Evolutionary conservation across 64 coral and sea anemone genomes (phyloP), one percentile per base, ranked within the genome.

Genomic region (Porites australiensis): DNA sequence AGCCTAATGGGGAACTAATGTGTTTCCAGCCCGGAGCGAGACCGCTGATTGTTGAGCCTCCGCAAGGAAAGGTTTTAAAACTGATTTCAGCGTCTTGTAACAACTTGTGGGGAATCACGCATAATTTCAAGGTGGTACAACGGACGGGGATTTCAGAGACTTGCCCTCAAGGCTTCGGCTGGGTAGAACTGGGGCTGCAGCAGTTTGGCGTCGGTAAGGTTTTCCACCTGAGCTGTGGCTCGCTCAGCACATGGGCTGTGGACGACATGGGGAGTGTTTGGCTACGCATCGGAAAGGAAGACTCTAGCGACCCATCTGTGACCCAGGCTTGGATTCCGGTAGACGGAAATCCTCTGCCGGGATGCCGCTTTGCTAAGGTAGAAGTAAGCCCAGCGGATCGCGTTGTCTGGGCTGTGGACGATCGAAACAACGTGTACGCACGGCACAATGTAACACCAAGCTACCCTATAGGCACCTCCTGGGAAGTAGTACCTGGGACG

Each of bases 331-430:
- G 98, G 98, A 58, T 99, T 50, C 88, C 95, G 21, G 88, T 99
- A 0, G 91, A 94, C 43, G 91, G 94, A 0, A 88, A 77, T 48
- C 77, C 94, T 16, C 12, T 93, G 3, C 44, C 52, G 13, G 89
- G 79, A 53, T 91, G 92, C 46, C 91, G 95, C 3, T 94, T 99
- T 48, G 65, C 74, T 21, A 99, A 93, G 50, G 88, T 99, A 15
- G 94, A 88, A 12, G 94, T 99, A 10, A 99, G 91, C 73, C 88
- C 94, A 7, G 77, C 82, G 46, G 98, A 99, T 45, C 44, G 66
- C 20, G 83, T 99, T 20, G 98, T 99, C 44, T 99, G 94, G 98
- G 98, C 98, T 1, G 55, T 99, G 13, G 98, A 99, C 74, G 92
- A 93, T 75, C 88, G 88, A 7, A 85, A 86, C 70, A 96, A 95